Conservation (phyloP, 2,797 vertebrate genomes). For the Pelochelys cantorii region DNA sequence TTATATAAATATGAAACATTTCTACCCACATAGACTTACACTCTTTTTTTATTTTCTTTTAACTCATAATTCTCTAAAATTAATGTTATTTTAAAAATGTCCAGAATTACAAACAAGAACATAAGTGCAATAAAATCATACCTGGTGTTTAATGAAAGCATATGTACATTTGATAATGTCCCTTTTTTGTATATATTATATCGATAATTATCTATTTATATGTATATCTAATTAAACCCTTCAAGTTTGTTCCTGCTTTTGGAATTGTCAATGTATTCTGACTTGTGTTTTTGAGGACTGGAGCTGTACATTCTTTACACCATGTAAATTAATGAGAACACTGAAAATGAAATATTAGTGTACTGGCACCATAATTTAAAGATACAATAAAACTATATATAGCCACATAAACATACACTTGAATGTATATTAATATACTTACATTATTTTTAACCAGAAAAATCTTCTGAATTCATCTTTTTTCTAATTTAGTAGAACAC, state of each 20-base stretch:
- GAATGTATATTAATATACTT: background rate
- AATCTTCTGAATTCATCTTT: background rate
- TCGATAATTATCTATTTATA: background rate
- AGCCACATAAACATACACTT: background rate
- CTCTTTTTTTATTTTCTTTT: background rate
- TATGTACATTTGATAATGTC: background rate
- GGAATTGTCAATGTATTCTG: background rate
- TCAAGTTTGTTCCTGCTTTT: background rate
- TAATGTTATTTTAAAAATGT: background rate
- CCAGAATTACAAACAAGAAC: background rate
- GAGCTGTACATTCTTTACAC: background rate
- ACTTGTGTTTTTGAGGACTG: background rate
- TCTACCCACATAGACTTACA: background rate
- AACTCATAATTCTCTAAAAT: background rate
- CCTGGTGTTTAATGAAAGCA: background rate
- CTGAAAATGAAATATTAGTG: background rate
- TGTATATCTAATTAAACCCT: background rate
- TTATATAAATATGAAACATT: background rate
- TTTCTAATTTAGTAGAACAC: background rate
- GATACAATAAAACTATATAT: background rate
- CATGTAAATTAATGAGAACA: fast-evolving
- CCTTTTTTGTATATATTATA: background rate
- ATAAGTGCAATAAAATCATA: background rate
- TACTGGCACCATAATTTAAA: background rate
- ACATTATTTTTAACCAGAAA: background rate